phyloP scores from a whole-genome alignment of 2,888 invertebrate genomes.

The Agrotis clavis region DNA sequence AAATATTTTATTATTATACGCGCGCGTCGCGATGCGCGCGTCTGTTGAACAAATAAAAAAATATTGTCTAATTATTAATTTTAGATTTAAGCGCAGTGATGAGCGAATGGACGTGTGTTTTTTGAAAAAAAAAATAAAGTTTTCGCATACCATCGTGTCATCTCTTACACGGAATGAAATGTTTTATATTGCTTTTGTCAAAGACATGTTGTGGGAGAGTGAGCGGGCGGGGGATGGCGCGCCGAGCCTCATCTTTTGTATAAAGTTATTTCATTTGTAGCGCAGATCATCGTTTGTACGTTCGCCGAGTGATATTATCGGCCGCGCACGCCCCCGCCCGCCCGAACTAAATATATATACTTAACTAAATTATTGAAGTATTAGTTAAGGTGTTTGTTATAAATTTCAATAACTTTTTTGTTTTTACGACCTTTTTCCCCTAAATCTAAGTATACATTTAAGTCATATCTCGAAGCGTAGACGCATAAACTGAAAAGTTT shows the following conservation, averaged over 20 bases:
- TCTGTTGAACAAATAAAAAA: conserved; percentile 91
- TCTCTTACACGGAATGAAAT: conserved; percentile 90
- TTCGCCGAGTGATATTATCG: conserved; percentile 71
- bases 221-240: conserved; percentile 66
- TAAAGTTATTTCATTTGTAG: conserved; percentile 84
- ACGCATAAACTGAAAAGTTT: conserved; percentile 85
- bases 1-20: conserved; percentile 91
- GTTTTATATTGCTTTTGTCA: conserved; percentile 90
- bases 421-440: conserved; percentile 90
- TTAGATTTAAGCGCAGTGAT: conserved; percentile 90
- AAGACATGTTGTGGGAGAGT: conserved; percentile 78
- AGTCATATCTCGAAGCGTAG: conserved; percentile 91
- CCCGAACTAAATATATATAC: conserved; percentile 73
- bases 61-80: conserved; percentile 91
- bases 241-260: conserved; percentile 78
- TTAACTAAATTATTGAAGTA: conserved; percentile 89
- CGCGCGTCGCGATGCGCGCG: conserved; percentile 88
- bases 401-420: conserved; percentile 91
- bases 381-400: conserved; percentile 91
- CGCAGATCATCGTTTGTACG: conserved; percentile 69
- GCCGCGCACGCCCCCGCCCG: conserved; percentile 71
- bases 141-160: conserved; percentile 90
- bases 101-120: conserved; percentile 91
- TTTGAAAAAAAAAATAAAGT: conserved; percentile 86
- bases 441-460: conserved; percentile 90